Evolutionary conservation across 2,888 invertebrate genomes (phyloP), one percentile per base, ranked within the genome.

Genomic region (Troglohyphantes excavatus): DNA sequence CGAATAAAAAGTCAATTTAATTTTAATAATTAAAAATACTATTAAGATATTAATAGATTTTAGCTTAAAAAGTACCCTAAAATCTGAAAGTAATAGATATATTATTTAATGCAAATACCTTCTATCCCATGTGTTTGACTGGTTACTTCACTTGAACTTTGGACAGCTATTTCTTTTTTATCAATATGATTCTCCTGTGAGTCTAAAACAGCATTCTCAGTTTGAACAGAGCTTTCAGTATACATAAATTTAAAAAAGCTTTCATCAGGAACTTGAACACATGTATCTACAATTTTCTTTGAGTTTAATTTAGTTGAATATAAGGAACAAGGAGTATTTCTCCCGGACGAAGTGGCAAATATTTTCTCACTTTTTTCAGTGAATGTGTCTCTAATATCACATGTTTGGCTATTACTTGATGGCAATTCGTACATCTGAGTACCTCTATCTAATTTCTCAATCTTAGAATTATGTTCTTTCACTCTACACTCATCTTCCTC

Each of bases 221-320:
- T 82, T 33, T 82, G 82, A n/a, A 82, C 39, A 39, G 39, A 72
- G 33, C 39, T 61, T 11, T 82, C 70, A 19, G 23, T 13, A 21
- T 29, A 68, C 26, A 17, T 11, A 7, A 23, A 59, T 39, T 53
- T 19, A 26, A 21, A n/a, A 13, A 72, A 17, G 19, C 26, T 23
- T 61, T 72, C 70, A 33, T 82, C 82, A 11, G 82, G 72, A 82
- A 72, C 61, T 82, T 82, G 82, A 59, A 82, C 82, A 39, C 70
- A 70, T 2, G 72, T 39, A 72, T 70, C 70, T 23, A 39, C 43
- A 72, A 9, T 68, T 53, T 81, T 68, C 33, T 76, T 63, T 1
- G 9, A 9, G 19, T 53, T 59, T 76, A 6, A 9, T 26, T 53
- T 43, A 26, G 0, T n/a, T 9, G 63, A 39, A 39, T 21, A 26